Evolutionary conservation across 2,888 invertebrate species (phyloP), one percentile per base, ranked within the genome.

Genomic region (Diogma glabrata): DNA sequence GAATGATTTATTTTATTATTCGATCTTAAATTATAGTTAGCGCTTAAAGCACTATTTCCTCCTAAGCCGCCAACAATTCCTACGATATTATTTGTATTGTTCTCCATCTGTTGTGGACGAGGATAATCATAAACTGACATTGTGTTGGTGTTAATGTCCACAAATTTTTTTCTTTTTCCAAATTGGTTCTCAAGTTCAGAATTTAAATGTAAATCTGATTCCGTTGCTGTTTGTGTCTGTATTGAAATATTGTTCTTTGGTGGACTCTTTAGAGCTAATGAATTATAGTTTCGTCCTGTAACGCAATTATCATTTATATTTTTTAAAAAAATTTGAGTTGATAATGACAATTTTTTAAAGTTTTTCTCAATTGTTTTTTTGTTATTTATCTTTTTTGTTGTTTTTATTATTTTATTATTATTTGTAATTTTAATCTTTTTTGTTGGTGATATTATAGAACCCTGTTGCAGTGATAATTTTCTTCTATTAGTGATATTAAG

Each of bases 111-210:
- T 45, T 50, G 50, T 47, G 63, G 64, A 12, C 67, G 65, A 30
- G 64, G 61, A 22, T 48, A 48, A 54, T 69, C 69, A 57, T 68
- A 69, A 16, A 69, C 56, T 22, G 69, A 69, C 69, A 69, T 69
- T 23, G 17, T 48, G 26, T 43, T 36, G 7, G 28, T 40, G 20
- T 43, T 50, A 7, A 26, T 33, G 22, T 23, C 5, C n/a, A 43
- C 17, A 24, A 24, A 24, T 46, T 46, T 46, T 46, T 24, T 24
- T 8, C 24, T 22, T 16, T 46, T 46, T 16, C 24, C 46, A 14
- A 24, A 9, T 24, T 26, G 24, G 8, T 4, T 14, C 33, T 30
- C 30, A 22, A n/a, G 20, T 48, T 48, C 19, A 6, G n/a, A 23
- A 43, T 43, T 43, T n/a, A n/a, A n/a, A n/a, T n/a, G n/a, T n/a